Evolutionary conservation across 2,113 vertebrate species (phyloP), one percentile per base, ranked within the genome.

Genomic region (Meles meles): DNA sequence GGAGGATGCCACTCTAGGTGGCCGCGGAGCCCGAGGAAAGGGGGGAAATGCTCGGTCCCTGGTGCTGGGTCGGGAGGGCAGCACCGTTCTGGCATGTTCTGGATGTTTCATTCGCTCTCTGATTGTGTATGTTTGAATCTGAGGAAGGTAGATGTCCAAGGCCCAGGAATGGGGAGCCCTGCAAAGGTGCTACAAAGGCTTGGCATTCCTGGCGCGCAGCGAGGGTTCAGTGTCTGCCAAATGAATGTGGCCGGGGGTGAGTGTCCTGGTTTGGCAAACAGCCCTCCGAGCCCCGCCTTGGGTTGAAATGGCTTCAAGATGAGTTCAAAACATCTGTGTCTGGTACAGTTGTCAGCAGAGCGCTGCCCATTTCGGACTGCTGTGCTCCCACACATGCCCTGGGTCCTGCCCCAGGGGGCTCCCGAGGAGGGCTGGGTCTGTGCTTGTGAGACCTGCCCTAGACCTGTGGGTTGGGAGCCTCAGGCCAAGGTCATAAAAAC

Each of bases 271-370:
- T 20, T 93, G 96, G 84, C 71, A 13, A 5, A 61, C 29, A 44
- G 81, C 23, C 69, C 71, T 59, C 23, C 1, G 76, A 76, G 11
- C 57, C 13, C 31, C 21, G 1, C 44, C 88, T 82, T 15, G 3
- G 77, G 52, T 86, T 61, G 72, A 93, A 95, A 57, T 37, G 44
- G 37, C 88, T 95, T 81, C 79, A 85, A 93, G 65, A 84, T 2
- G 49, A 94, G 86, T 93, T 74, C 85, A 57, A 90, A 94, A 85
- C 52, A 72, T 88, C 83, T 1, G 11, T 71, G 63, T 93, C 88
- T 76, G 96, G 69, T 72, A 65, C 1, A 10, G 20, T 69, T 77
- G 71, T 94, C 93, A 82, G 47, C 88, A 44, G 76, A 63, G 37
- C 12, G 12, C 81, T 88, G 57, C 72, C 31, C 37, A 3, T 10